A percentile compares a stretch with the other conserved stretches of the same genome.
phyloP scores from a whole-genome alignment of 2,888 invertebrate genomes.

The Synergus umbraculus region DNA sequence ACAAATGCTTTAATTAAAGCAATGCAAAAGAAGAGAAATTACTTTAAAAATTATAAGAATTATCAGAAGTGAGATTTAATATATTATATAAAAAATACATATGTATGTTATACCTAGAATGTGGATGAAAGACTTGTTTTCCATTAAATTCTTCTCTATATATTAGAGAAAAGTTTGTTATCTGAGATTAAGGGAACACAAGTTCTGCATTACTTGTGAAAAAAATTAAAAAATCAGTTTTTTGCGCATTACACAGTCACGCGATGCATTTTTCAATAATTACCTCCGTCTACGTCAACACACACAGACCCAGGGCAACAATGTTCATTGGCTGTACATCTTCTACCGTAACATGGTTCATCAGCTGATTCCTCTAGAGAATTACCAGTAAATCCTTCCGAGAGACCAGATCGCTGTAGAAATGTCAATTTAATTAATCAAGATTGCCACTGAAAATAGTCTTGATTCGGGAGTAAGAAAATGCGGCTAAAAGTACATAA shows the following conservation, averaged over 20 bases:
- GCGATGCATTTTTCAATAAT: slow-evolving; percentile 55
- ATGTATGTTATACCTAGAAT: no score
- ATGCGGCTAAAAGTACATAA: no score
- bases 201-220: neutral
- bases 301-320: slow-evolving; percentile 91
- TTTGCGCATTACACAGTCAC: slow-evolving; percentile 2
- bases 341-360: slow-evolving; percentile 88
- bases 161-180: neutral
- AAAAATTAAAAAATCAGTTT: slow-evolving; percentile 42
- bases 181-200: neutral
- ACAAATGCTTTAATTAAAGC: no score
- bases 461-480: no score
- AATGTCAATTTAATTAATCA: neutral
- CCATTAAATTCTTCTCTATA: no score
- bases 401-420: slow-evolving; percentile 55
- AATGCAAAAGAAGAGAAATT: no score
- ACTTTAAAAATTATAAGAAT: no score
- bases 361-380: slow-evolving; percentile 79
- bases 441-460: neutral
- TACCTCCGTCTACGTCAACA: slow-evolving; percentile 83
- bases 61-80: no score
- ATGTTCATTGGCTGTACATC: slow-evolving; percentile 88
- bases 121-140: no score
- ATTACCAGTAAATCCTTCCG: slow-evolving; percentile 67
- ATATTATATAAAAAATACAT: no score